Base-by-base conservation (phyloP, 2,888 invertebrate genomes). In the Autographa pulchrina region DNA sequence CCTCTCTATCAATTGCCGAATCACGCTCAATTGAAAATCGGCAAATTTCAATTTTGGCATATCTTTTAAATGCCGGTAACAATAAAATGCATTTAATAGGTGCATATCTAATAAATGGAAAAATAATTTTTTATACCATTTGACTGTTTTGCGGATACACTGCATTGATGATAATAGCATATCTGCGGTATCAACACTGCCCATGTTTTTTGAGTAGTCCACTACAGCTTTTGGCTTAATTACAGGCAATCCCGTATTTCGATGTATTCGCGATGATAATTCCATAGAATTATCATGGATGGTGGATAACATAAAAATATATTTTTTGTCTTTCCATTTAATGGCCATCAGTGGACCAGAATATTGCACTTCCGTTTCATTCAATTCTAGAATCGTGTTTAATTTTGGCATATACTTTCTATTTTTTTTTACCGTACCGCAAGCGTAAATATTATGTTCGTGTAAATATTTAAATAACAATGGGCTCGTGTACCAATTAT, bases 181-280 rank as follows among this genome's bases (percentile, higher is more conserved):
- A 20, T 78, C 67, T 35, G 78, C 75, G 11, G 72, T 80, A 48
- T 79, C 79, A 25, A 81, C 77, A 65, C 69, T 72, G 5, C 74
- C 76, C 79, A 82, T 81, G 67, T 77, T 79, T 69, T 74, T 73
- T 2, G 74, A 68, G 38, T 82, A 82, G 35, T 79, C 80, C 61
- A 82, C 16, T 14, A 74, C 64, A 13, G 65, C 70, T 67, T 74
- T 68, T 20, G 74, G 74, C 18, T 75, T 75, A 0, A 75, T 79
- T 56, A 75, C 63, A 35, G 73, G 65, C n/a, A 75, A 75, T 52
- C 72, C 77, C 60, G 77, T 75, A 62, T 56, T 66, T 70, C 75
- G 54, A 56, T 41, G 18, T 48, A 8, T 65, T 70, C 72, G 59
- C 6, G 43, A 7, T 43, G 75, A 72, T 69, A 67, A 67, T 62